phyloP scores from a whole-genome alignment of 2,888 invertebrate species.

The Pyrocoelia pectoralis region DNA sequence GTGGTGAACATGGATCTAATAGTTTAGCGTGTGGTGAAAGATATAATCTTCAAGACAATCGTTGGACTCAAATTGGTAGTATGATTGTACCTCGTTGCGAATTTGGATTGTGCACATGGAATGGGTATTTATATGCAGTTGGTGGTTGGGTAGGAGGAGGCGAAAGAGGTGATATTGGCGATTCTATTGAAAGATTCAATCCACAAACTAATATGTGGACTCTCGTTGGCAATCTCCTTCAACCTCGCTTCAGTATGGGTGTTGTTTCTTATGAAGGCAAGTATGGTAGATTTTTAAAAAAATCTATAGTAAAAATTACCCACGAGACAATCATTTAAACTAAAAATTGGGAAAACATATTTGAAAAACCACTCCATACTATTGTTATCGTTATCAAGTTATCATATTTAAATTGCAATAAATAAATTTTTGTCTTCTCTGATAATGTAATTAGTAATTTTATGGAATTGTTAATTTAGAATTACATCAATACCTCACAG shows the following conservation, averaged over 20 bases:
- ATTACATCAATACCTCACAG: too few species aligned
- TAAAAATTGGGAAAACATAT: too few species aligned
- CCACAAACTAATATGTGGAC: conserved; percentile 81
- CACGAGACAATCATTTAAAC: too few species aligned
- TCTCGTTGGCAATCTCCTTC: conserved; percentile 79
- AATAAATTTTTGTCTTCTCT: too few species aligned
- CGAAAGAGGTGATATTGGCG: conserved; percentile 89
- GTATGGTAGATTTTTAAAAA: conserved; percentile 18
- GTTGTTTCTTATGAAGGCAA: conserved; percentile 82
- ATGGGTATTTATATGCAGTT: conserved; percentile 84
- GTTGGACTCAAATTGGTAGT: conserved; percentile 61
- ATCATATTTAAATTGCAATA: too few species aligned
- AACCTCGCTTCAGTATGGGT: conserved; percentile 91
- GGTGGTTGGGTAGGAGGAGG: conserved; percentile 95
- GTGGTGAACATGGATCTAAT: conserved; percentile 90
- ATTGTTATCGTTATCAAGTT: too few species aligned
- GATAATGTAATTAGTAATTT: too few species aligned
- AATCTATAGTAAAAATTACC: too few species aligned
- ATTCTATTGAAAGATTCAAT: conserved; percentile 88
- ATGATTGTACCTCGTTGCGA: conserved; percentile 90
- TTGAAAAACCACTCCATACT: too few species aligned
- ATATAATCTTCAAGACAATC: conserved; percentile 67
- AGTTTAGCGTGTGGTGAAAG: conserved; percentile 89
- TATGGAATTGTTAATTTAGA: too few species aligned
- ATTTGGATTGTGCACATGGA: conserved; percentile 85